Conservation (phyloP, 2,113 vertebrate species). For the Hystrix cristata region DNA sequence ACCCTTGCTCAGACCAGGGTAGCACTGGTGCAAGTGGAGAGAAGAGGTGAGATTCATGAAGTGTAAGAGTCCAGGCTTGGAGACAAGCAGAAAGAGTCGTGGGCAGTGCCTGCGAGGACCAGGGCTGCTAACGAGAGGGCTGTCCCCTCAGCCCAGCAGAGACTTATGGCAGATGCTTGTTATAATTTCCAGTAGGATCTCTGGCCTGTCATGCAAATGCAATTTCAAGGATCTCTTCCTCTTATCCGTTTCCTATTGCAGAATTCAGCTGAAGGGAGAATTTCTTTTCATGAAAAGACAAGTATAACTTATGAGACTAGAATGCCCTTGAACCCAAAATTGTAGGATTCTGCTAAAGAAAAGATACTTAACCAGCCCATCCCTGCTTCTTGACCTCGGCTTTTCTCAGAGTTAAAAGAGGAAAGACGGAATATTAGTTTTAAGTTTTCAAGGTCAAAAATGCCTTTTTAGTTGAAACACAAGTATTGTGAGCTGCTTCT, state of each 20-base stretch:
- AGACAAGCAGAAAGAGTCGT: not conserved
- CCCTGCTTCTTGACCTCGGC: not conserved
- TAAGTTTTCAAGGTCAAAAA: conserved; percentile 70
- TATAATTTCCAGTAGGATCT: not conserved
- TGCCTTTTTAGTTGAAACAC: conserved; percentile 73
- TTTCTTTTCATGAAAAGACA: not conserved
- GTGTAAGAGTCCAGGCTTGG: fast-evolving
- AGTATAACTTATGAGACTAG: not conserved
- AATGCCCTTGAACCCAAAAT: not conserved
- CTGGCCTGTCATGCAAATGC: not conserved
- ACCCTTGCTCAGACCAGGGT: not conserved
- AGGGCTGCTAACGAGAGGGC: fast-evolving
- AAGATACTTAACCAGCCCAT: fast-evolving
- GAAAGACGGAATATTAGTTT: not conserved
- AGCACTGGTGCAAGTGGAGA: fast-evolving
- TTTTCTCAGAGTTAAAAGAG: not conserved
- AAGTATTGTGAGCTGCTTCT: conserved; percentile 77
- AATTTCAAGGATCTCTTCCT: not conserved
- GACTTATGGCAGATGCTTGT: too few species aligned
- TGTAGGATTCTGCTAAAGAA: not conserved
- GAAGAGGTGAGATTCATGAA: too few species aligned
- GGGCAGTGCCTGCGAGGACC: too few species aligned
- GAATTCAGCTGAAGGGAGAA: not conserved
- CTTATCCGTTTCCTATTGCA: not conserved
- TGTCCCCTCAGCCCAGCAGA: not conserved